Conservation (phyloP, 2,113 vertebrate species). For the Tupaia chinensis region DNA sequence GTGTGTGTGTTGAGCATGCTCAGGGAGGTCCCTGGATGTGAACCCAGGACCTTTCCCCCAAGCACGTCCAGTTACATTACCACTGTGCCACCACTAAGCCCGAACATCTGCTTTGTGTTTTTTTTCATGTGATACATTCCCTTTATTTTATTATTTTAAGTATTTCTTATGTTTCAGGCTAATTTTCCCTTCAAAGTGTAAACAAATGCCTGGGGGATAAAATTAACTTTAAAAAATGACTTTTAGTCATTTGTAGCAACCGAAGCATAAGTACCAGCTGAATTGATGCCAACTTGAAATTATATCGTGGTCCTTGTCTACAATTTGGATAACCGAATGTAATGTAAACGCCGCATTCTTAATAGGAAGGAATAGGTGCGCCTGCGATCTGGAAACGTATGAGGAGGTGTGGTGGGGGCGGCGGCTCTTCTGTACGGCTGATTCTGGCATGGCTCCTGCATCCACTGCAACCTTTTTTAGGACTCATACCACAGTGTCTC, state of each 20-base stretch:
- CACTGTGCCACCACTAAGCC: too few species aligned
- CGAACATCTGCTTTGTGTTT: slow-evolving; percentile 41
- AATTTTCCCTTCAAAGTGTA: slow-evolving; percentile 70
- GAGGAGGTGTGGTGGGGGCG: accelerated
- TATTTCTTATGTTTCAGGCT: slow-evolving; percentile 76
- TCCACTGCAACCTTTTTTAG: background rate
- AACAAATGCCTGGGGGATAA: slow-evolving; percentile 44
- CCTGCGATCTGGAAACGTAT: background rate
- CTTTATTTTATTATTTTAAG: slow-evolving; percentile 79
- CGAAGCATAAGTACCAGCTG: slow-evolving; percentile 10
- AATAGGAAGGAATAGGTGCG: background rate
- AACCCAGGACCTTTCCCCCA: too few species aligned
- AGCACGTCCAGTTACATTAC: too few species aligned
- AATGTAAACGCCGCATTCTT: background rate
- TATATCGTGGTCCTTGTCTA: background rate
- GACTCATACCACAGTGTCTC: background rate
- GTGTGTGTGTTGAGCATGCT: too few species aligned
- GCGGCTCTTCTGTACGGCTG: background rate
- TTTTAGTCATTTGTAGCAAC: slow-evolving; percentile 4
- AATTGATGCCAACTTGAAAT: slow-evolving; percentile 45
- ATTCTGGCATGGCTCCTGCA: background rate
- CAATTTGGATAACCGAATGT: background rate
- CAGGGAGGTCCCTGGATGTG: too few species aligned
- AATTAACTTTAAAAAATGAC: slow-evolving; percentile 9
- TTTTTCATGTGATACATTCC: slow-evolving; percentile 15